These are phyloP conservation scores for Chloroceryle aenea DNA, from an alignment of 2,113 vertebrate species.

Conservation along the genomic window DNA sequence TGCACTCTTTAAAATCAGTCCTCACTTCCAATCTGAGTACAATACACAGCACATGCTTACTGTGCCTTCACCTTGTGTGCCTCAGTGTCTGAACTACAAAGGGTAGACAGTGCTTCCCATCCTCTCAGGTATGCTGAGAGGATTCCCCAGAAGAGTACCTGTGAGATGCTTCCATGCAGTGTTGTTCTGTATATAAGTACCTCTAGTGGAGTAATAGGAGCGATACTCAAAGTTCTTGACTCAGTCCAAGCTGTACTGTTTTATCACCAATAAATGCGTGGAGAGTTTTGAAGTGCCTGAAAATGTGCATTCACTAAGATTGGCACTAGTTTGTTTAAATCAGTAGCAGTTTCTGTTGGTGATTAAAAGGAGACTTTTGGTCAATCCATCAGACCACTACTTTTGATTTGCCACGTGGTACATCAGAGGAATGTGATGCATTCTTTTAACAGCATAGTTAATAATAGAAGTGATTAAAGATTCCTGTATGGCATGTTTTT, in stretches of 20 bases:
- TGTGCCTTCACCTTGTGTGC: neutral
- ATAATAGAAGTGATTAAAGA: neutral
- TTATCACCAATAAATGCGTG: neutral
- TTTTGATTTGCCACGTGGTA: neutral
- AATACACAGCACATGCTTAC: neutral
- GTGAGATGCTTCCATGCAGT: neutral
- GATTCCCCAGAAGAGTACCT: neutral
- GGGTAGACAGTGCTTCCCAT: neutral
- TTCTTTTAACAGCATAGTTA: neutral
- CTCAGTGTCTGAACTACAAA: neutral
- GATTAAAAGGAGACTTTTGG: constrained; percentile 15
- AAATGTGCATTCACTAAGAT: neutral
- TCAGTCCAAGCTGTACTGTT: neutral
- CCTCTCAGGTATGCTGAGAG: neutral
- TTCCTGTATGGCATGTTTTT: neutral
- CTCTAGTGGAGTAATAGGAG: neutral
- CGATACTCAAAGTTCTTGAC: neutral
- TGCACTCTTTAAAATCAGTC: neutral
- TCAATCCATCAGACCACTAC: neutral
- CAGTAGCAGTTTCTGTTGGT: neutral
- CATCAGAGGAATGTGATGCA: neutral
- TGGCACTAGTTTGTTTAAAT: neutral
- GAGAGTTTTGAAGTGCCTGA: neutral
- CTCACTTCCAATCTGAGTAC: neutral
- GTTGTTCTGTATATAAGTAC: neutral